A percentile compares a stretch with the other conserved stretches of the same genome.
Evolutionary conservation across 2,113 vertebrate genomes (phyloP).

Genomic region (Petaurus breviceps): DNA sequence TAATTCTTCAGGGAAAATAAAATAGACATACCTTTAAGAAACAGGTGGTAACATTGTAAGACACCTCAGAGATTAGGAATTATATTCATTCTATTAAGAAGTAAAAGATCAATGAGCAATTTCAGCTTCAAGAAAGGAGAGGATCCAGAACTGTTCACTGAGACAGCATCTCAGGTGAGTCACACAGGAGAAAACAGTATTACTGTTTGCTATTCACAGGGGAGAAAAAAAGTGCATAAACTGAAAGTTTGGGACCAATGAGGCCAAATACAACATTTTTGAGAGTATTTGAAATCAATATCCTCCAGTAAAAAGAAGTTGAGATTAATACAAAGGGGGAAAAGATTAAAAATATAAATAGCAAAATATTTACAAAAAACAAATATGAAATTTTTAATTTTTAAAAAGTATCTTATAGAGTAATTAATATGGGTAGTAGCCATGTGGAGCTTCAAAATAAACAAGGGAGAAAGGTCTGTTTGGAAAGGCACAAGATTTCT

Average conservation of each 20-base stretch:
- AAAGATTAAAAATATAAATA: background rate
- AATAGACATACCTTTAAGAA: background rate
- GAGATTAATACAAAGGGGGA: background rate
- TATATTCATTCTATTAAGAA: background rate
- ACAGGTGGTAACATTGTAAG: background rate
- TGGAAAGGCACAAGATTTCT: background rate
- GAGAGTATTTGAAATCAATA: background rate
- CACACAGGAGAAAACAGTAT: background rate
- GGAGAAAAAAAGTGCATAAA: background rate
- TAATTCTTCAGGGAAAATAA: background rate
- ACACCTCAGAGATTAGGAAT: background rate
- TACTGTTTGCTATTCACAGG: background rate
- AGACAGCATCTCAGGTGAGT: background rate
- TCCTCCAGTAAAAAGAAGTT: background rate
- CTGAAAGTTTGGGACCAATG: background rate
- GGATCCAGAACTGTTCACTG: background rate
- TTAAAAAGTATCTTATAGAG: background rate
- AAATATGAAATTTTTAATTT: background rate
- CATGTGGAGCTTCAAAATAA: background rate
- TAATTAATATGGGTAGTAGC: background rate
- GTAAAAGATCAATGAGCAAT: background rate
- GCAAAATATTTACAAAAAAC: no score
- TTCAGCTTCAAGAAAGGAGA: background rate
- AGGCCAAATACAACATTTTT: background rate
- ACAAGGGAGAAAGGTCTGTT: background rate